A percentile compares a stretch with the other conserved stretches of the same genome.
These are phyloP conservation scores for Oreochromis niloticus DNA, from an alignment of 2,113 vertebrate species.

Conservation along the genomic window DNA sequence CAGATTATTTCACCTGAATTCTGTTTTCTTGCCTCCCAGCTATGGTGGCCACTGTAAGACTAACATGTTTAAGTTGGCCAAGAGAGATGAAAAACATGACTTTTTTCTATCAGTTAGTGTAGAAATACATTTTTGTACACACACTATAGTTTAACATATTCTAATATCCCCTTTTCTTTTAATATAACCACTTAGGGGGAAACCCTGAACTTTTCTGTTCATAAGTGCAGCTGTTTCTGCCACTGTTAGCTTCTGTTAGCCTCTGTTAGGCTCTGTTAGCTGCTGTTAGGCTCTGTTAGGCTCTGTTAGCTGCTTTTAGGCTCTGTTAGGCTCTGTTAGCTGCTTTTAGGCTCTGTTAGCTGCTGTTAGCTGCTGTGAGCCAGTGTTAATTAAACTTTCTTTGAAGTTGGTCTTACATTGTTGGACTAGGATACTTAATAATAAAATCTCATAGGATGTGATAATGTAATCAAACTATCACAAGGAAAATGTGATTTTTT, in stretches of 20 bases:
- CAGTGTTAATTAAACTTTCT: neutral
- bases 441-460: neutral
- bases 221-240: neutral
- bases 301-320: neutral
- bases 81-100: neutral
- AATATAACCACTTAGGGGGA: neutral
- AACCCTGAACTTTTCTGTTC: neutral
- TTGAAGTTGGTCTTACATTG: neutral
- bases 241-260: rapidly evolving
- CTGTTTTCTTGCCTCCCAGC: neutral
- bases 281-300: neutral
- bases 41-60: neutral
- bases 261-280: rapidly evolving
- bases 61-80: neutral
- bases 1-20: neutral
- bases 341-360: neutral
- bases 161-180: neutral
- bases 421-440: neutral
- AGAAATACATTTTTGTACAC: rapidly evolving
- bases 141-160: neutral
- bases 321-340: neutral
- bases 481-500: neutral
- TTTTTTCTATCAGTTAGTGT: neutral
- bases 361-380: rapidly evolving
- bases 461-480: neutral